phyloP scores from a whole-genome alignment of 1,140 invertebrate species.

The Rhopalosiphum padi region DNA sequence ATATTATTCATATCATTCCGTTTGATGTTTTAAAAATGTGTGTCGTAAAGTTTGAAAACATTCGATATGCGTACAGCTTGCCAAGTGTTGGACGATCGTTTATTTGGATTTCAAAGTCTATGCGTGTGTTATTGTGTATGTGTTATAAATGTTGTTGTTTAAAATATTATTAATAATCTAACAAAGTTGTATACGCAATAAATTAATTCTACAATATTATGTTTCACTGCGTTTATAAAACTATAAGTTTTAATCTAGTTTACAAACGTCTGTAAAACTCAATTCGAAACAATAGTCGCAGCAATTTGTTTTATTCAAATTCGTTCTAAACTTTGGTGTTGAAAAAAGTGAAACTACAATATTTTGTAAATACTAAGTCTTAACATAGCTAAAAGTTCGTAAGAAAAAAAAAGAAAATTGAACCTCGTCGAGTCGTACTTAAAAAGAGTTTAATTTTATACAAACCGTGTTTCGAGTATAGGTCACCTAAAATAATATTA shows the following conservation, averaged over 20 bases:
- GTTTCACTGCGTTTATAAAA: not conserved
- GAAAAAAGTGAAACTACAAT: not conserved
- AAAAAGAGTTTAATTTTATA: not conserved
- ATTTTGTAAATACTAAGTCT: not conserved
- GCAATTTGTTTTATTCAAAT: slow-evolving; percentile 17
- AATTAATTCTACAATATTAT: not conserved
- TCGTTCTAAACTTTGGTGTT: not conserved
- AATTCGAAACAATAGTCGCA: not conserved
- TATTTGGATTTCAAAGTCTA: not conserved
- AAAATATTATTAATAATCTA: slow-evolving; percentile 3
- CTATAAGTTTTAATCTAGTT: not conserved
- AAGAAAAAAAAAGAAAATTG: not conserved
- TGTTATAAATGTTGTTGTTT: not conserved
- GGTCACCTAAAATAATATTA: not conserved
- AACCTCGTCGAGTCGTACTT: not conserved
- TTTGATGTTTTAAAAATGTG: slow-evolving; percentile 15
- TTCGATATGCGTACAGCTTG: not conserved
- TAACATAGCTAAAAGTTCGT: not conserved
- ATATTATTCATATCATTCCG: not conserved
- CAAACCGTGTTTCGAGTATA: not conserved
- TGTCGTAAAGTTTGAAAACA: not conserved
- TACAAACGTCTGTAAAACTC: not conserved
- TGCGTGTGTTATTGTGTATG: not conserved
- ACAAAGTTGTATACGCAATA: not conserved
- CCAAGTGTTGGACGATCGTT: not conserved